phyloP scores from a whole-genome alignment of 1,140 invertebrate genomes.

The Telenomus remus region DNA sequence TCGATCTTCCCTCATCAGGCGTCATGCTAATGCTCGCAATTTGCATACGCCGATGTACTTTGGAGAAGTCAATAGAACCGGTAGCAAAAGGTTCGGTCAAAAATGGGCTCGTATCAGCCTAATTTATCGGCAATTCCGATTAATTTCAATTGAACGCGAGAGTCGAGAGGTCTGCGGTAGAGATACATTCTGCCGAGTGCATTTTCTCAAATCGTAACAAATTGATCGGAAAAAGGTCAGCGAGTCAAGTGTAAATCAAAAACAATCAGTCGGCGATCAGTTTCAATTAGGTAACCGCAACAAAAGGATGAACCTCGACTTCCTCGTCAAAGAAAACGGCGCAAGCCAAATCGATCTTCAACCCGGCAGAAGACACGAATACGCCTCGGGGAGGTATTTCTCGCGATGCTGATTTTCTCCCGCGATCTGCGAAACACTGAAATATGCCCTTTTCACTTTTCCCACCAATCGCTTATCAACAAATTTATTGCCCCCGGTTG shows the following conservation, averaged over 20 bases:
- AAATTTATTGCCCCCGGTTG: neutral
- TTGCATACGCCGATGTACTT: constrained; percentile 31
- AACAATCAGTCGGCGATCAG: constrained; percentile 18
- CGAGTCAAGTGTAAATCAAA: constrained; percentile 22
- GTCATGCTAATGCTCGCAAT: constrained; percentile 30
- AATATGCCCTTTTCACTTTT: constrained; percentile 38
- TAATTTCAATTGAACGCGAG: neutral
- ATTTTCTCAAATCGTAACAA: neutral
- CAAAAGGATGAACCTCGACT: constrained; percentile 37
- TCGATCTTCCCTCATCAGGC: constrained; percentile 45
- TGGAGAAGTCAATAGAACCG: constrained; percentile 4
- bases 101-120: constrained; percentile 2
- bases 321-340: constrained; percentile 21
- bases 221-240: constrained; percentile 18
- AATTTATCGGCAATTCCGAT: constrained; percentile 9
- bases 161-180: neutral
- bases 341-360: constrained; percentile 45
- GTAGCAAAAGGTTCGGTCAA: neutral
- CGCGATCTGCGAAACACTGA: constrained; percentile 28
- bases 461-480: constrained; percentile 17
- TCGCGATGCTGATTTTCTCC: constrained; percentile 34
- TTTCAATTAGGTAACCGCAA: constrained; percentile 50
- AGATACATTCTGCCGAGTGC: neutral
- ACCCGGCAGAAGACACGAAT: constrained; percentile 54
- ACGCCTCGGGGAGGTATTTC: constrained; percentile 36